Evolutionary conservation across 2,113 vertebrate species (phyloP).

Genomic region (Psephotus haematonotus): DNA sequence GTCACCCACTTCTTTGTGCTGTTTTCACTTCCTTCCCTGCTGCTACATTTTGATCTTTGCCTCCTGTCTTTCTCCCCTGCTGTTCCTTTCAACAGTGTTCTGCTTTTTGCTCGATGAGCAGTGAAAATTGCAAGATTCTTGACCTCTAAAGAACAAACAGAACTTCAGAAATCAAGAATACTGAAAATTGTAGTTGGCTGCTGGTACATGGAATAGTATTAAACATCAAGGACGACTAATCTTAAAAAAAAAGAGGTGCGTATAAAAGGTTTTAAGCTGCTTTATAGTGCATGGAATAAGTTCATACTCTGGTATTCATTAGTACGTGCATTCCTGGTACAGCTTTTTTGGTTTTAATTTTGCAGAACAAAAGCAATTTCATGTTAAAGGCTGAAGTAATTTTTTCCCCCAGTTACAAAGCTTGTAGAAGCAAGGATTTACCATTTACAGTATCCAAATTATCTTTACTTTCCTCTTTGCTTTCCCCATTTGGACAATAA

Average conservation of each 20-base stretch:
- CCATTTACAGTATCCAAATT: not conserved
- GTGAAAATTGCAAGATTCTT: constrained; percentile 14
- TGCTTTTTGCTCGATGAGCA: not conserved
- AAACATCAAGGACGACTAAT: not conserved
- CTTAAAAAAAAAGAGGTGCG: not conserved
- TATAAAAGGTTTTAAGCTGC: not conserved
- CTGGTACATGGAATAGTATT: not conserved
- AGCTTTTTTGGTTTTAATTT: constrained; percentile 1
- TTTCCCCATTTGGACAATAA: not conserved
- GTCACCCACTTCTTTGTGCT: not conserved
- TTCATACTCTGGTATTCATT: constrained; percentile 7
- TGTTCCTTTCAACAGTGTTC: not conserved
- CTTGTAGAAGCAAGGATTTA: not conserved
- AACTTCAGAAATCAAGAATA: not conserved
- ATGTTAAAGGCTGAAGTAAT: not conserved
- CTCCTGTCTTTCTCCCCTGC: not conserved
- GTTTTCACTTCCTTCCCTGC: not conserved
- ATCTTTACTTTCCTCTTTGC: not conserved
- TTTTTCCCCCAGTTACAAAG: not conserved
- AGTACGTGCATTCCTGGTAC: not conserved
- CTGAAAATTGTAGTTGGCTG: not conserved
- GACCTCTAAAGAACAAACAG: not conserved
- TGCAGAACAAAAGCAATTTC: constrained; percentile 1
- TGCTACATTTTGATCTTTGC: constrained; percentile 36
- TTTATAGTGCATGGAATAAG: not conserved